These are phyloP conservation scores for Nibea albiflora DNA, from an alignment of 2,113 vertebrate genomes.

Conservation along the genomic window DNA sequence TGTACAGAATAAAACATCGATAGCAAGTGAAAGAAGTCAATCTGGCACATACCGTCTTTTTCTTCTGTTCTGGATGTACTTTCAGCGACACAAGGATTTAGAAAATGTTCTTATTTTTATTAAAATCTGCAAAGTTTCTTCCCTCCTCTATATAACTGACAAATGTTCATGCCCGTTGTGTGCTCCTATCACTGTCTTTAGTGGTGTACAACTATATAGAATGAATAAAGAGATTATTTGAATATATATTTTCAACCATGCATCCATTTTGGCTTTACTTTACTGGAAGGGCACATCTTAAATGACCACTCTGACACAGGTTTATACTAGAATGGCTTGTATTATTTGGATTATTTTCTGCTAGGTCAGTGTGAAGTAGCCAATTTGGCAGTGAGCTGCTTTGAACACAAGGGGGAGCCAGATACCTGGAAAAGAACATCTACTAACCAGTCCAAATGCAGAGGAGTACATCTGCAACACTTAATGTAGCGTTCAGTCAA, in stretches of 20 bases:
- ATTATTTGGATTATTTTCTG: not conserved
- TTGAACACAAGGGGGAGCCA: conserved; percentile 68
- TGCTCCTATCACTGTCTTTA: conserved; percentile 81
- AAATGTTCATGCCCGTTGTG: conserved; percentile 78
- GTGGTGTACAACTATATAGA: conserved; percentile 83
- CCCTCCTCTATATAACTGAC: conserved; percentile 69
- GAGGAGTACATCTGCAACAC: conserved; percentile 6
- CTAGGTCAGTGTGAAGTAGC: not conserved
- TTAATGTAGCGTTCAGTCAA: not conserved
- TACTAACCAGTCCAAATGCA: not conserved
- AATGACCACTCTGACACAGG: too few relatives aligned
- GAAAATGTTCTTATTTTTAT: conserved; percentile 76
- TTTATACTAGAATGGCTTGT: not conserved
- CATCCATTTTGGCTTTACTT: conserved; percentile 74
- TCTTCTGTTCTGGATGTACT: conserved; percentile 59
- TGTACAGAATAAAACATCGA: conserved; percentile 94
- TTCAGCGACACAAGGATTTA: conserved; percentile 59
- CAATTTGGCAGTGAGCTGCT: not conserved
- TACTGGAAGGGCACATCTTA: not conserved
- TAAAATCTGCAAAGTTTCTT: conserved; percentile 72
- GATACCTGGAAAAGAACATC: not conserved
- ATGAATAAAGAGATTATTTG: conserved; percentile 85
- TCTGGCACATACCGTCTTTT: conserved; percentile 77
- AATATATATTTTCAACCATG: conserved; percentile 85
- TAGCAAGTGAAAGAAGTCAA: conserved; percentile 80